Conservation (phyloP, 2,113 vertebrate genomes). For the Lasiurus borealis region DNA sequence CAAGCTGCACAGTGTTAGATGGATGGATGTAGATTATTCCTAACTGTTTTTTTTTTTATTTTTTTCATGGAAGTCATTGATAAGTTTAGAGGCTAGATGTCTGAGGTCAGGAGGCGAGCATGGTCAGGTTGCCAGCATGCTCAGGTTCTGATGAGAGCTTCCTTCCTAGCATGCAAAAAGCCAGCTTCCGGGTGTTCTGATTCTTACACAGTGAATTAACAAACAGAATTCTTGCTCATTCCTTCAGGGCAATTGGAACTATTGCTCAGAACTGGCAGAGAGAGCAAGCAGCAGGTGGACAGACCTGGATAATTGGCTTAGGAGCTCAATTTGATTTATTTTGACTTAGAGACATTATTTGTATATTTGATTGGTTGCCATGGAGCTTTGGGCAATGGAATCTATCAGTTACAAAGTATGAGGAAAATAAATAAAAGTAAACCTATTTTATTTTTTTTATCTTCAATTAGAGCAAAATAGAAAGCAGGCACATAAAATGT, state of each 20-base stretch:
- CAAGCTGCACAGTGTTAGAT: no score
- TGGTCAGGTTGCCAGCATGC: no score
- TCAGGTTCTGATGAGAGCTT: no score
- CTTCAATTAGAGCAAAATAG: background rate
- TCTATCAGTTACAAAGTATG: background rate
- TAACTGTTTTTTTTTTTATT: no score
- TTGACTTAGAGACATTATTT: background rate
- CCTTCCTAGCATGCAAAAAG: no score
- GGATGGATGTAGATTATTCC: no score
- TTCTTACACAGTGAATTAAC: background rate
- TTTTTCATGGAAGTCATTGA: no score
- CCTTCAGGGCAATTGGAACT: background rate
- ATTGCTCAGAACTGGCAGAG: background rate
- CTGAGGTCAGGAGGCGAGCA: no score
- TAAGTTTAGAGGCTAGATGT: no score
- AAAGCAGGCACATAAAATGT: background rate
- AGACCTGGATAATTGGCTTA: background rate
- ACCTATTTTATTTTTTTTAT: background rate
- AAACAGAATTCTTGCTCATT: slow-evolving; percentile 3
- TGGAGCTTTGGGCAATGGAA: background rate
- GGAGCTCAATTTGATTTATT: background rate
- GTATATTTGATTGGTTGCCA: background rate
- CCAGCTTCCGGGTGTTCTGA: no score
- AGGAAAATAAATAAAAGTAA: slow-evolving; percentile 15
- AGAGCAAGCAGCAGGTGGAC: background rate